Evolutionary conservation across 2,888 invertebrate genomes (phyloP).

Genomic region (Griposia aprilina): DNA sequence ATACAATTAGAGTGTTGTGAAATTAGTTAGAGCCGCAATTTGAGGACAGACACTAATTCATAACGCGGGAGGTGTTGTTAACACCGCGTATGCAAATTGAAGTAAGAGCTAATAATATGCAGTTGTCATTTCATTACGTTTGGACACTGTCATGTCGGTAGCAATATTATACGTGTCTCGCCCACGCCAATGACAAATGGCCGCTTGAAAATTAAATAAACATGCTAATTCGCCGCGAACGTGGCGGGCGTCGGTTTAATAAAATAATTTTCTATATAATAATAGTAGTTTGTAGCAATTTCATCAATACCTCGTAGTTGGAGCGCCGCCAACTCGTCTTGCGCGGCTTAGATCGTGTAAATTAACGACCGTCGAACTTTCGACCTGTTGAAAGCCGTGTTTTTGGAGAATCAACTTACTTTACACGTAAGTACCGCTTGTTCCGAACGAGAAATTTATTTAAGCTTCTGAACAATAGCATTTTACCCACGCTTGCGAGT

Average conservation of each 20-base stretch:
- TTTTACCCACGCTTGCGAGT: slow-evolving; percentile 49
- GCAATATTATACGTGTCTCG: slow-evolving; percentile 70
- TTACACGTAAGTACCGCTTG: slow-evolving; percentile 78
- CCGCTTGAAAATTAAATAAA: slow-evolving; percentile 75
- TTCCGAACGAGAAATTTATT: slow-evolving; percentile 76
- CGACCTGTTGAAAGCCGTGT: slow-evolving; percentile 89
- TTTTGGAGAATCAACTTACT: slow-evolving; percentile 84
- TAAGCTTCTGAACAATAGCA: slow-evolving; percentile 64
- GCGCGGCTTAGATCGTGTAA: slow-evolving; percentile 88
- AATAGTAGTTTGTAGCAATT: slow-evolving; percentile 84
- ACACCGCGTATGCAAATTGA: slow-evolving; percentile 76
- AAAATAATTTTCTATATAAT: slow-evolving; percentile 80
- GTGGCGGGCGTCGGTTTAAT: slow-evolving; percentile 73
- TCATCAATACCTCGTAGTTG: slow-evolving; percentile 85
- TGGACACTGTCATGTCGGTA: slow-evolving; percentile 58
- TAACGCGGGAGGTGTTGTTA: slow-evolving; percentile 73
- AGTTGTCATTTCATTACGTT: slow-evolving; percentile 58
- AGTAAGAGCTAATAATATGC: slow-evolving; percentile 75
- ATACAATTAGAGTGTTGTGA: slow-evolving; percentile 80
- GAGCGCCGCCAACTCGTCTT: slow-evolving; percentile 83
- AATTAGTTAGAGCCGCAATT: slow-evolving; percentile 81
- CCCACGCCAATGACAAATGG: slow-evolving; percentile 79
- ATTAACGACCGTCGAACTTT: slow-evolving; percentile 90
- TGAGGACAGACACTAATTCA: slow-evolving; percentile 78
- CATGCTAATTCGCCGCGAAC: slow-evolving; percentile 79